Conservation (phyloP, 2,888 invertebrate species). For the Pomacea canaliculata region DNA sequence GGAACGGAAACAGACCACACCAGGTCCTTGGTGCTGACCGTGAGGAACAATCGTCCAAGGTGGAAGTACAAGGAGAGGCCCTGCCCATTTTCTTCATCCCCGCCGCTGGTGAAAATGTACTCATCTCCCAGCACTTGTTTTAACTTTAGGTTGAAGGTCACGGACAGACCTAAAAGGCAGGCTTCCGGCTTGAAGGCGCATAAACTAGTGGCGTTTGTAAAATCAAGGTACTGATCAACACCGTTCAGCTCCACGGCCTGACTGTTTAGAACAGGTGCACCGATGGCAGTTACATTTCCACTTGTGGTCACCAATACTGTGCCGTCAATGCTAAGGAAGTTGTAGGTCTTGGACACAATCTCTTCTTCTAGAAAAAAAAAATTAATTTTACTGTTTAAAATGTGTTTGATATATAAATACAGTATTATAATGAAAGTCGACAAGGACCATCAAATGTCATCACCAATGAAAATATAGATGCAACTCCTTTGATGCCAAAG, state of each 20-base stretch:
- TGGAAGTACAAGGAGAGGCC: conserved; percentile 48
- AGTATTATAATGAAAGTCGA: too few species aligned
- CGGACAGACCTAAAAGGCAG: conserved; percentile 45
- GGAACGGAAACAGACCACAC: conserved; percentile 44
- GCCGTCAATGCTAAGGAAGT: conserved; percentile 36
- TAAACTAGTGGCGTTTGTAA: conserved; percentile 19
- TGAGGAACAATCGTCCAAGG: conserved; percentile 26
- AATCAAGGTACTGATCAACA: conserved; percentile 37
- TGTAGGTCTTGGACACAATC: conserved; percentile 30
- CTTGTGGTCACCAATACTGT: conserved; percentile 36
- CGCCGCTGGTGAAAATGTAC: conserved; percentile 47
- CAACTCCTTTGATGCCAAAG: too few species aligned
- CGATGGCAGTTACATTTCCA: conserved; percentile 36
- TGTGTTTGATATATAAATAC: not conserved
- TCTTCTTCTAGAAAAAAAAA: conserved; percentile 32
- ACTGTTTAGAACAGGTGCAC: conserved; percentile 30
- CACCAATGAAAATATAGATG: too few species aligned
- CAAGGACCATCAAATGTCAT: too few species aligned
- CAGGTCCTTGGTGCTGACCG: conserved; percentile 36
- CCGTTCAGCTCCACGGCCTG: conserved; percentile 41
- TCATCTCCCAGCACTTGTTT: conserved; percentile 35
- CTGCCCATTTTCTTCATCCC: conserved; percentile 37
- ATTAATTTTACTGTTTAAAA: not conserved
- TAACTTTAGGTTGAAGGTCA: conserved; percentile 41
- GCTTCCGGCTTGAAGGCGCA: conserved; percentile 36